These are phyloP conservation scores for Opisthograptis luteolata DNA, from an alignment of 2,888 invertebrate species.

Conservation along the genomic window DNA sequence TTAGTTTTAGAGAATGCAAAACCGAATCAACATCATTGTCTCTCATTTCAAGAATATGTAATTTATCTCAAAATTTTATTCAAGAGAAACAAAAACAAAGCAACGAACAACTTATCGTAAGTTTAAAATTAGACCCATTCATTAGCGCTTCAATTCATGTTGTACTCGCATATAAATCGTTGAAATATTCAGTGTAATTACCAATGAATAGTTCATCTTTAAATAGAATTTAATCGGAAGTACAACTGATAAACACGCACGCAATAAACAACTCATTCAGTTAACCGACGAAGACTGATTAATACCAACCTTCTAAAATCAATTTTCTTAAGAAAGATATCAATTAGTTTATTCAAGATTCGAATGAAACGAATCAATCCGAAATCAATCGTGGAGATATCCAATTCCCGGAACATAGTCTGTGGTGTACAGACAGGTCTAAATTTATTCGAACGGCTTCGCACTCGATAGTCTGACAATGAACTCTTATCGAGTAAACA, in stretches of 20 bases:
- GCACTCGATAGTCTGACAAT: conserved; percentile 78
- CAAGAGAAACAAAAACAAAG: too few species aligned
- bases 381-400: conserved; percentile 48
- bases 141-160: conserved; percentile 6
- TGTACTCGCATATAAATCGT: conserved; percentile 14
- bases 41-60: too few species aligned
- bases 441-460: conserved; percentile 74
- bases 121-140: conserved; percentile 13
- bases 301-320: conserved; percentile 17
- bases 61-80: too few species aligned
- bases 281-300: conserved; percentile 31
- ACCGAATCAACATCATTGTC: too few species aligned
- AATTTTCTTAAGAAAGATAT: conserved; percentile 19
- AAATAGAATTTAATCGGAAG: conserved; percentile 27
- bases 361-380: conserved; percentile 35
- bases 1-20: too few species aligned
- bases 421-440: conserved; percentile 59
- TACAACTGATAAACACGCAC: conserved; percentile 30
- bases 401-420: conserved; percentile 59
- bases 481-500: conserved; percentile 80
- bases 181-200: too few species aligned
- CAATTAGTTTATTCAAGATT: conserved; percentile 17
- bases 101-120: neutral
- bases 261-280: conserved; percentile 38
- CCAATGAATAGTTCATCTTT: conserved; percentile 11